Percentiles rank a stretch among this genome's conserved stretches.
These are phyloP conservation scores for Lepidotrigona ventralis DNA, from an alignment of 1,140 invertebrate species.

Conservation along the genomic window DNA sequence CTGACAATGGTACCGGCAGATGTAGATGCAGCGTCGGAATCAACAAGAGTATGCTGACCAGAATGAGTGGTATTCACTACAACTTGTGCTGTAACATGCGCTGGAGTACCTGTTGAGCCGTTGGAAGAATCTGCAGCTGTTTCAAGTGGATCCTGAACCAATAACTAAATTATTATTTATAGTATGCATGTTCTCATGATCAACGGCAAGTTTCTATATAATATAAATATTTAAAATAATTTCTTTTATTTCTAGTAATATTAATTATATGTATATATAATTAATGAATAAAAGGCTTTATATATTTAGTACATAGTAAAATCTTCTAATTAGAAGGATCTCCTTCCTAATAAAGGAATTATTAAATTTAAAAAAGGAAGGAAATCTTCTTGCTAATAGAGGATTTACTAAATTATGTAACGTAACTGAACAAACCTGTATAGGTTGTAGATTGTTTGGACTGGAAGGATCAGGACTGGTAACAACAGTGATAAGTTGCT, in stretches of 20 bases:
- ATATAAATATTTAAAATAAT: not conserved
- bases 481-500: conserved; percentile 78
- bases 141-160: conserved; percentile 78
- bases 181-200: conserved; percentile 61
- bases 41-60: conserved; percentile 76
- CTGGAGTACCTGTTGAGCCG: conserved; percentile 76
- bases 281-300: not conserved
- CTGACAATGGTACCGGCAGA: conserved; percentile 77
- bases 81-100: conserved; percentile 80
- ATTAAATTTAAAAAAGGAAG: not conserved
- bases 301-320: not conserved
- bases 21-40: conserved; percentile 77
- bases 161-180: conserved; percentile 72
- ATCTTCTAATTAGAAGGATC: too few relatives aligned
- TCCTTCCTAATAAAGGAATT: not conserved
- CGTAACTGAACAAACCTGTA: conserved; percentile 73
- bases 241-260: not conserved
- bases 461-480: conserved; percentile 77
- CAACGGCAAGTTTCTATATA: conserved; percentile 37
- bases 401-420: not conserved
- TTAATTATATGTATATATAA: not conserved
- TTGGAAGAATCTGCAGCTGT: conserved; percentile 78
- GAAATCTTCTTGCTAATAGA: not conserved
- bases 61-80: conserved; percentile 79
- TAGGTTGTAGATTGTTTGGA: conserved; percentile 77